These are phyloP conservation scores for Helostoma temminkii DNA, from an alignment of 2,797 vertebrate species.

Conservation along the genomic window DNA sequence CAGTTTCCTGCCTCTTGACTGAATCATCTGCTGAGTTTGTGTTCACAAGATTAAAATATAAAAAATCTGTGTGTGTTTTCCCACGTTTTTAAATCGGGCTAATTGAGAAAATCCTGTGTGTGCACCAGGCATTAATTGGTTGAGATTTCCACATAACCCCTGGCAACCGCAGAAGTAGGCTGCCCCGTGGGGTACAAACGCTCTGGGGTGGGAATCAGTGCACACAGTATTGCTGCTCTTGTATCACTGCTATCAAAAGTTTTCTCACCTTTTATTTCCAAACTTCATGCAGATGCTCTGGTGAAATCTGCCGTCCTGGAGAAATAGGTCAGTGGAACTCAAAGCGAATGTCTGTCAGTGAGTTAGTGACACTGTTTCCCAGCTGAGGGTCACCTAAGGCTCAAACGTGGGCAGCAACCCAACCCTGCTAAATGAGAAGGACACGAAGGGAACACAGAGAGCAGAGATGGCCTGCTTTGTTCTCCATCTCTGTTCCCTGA, in stretches of 20 bases:
- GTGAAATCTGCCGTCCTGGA: conserved; percentile 19
- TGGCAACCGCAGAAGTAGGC: too few species aligned
- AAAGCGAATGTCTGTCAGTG: conserved; percentile 60
- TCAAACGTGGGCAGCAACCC: conserved; percentile 56
- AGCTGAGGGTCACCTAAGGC: conserved; percentile 56
- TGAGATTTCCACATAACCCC: too few species aligned
- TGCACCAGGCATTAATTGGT: too few species aligned
- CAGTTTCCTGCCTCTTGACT: too few species aligned
- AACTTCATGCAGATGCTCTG: not conserved
- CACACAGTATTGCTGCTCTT: too few species aligned
- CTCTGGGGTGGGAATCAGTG: not conserved
- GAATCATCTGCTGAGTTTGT: too few species aligned
- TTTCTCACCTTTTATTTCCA: conserved; percentile 16
- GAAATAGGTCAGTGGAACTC: conserved; percentile 64
- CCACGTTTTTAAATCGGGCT: too few species aligned
- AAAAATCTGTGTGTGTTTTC: too few species aligned
- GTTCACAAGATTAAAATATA: too few species aligned
- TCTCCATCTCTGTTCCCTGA: conserved; percentile 75
- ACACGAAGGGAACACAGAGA: conserved; percentile 65
- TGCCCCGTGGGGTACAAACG: not conserved
- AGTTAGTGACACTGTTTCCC: conserved; percentile 44
- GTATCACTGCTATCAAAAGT: too few species aligned
- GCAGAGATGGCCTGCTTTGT: conserved; percentile 68
- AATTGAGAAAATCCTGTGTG: too few species aligned
- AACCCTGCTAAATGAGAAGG: conserved; percentile 62